Conservation (phyloP, 2,797 vertebrate species). For the Brachyrhaphis roseni region DNA sequence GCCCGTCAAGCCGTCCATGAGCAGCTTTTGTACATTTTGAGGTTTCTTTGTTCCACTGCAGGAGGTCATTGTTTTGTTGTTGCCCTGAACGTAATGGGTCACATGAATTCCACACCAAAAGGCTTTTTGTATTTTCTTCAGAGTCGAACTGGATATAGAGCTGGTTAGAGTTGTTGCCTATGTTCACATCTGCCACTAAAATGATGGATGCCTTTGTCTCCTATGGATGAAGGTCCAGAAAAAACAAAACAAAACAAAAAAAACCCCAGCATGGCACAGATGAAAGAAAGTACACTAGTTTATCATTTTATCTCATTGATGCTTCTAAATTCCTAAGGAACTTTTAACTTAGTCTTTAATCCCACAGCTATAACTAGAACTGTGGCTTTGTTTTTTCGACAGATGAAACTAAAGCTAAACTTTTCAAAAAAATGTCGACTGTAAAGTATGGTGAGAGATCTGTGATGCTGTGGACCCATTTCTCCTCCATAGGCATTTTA, state of each 20-base stretch:
- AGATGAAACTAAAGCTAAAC: not conserved
- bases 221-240: not conserved
- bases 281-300: not conserved
- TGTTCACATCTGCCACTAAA: not conserved
- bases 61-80: not conserved
- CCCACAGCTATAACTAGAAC: not conserved
- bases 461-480: not conserved
- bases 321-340: not conserved
- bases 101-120: not conserved
- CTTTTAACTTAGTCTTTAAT: not conserved
- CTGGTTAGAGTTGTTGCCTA: not conserved
- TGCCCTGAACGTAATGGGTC: not conserved
- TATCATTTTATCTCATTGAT: not conserved
- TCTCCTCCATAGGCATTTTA: not conserved
- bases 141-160: not conserved
- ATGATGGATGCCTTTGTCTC: not conserved
- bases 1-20: not conserved
- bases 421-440: not conserved
- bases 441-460: not conserved
- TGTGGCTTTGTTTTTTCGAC: not conserved
- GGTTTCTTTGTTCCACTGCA: not conserved
- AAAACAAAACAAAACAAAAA: not conserved
- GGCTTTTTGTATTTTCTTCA: not conserved
- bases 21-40: not conserved
- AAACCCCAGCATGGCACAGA: not conserved